Evolutionary conservation across 1,140 invertebrate genomes (phyloP).

Genomic region (Halictus rubicundus): DNA sequence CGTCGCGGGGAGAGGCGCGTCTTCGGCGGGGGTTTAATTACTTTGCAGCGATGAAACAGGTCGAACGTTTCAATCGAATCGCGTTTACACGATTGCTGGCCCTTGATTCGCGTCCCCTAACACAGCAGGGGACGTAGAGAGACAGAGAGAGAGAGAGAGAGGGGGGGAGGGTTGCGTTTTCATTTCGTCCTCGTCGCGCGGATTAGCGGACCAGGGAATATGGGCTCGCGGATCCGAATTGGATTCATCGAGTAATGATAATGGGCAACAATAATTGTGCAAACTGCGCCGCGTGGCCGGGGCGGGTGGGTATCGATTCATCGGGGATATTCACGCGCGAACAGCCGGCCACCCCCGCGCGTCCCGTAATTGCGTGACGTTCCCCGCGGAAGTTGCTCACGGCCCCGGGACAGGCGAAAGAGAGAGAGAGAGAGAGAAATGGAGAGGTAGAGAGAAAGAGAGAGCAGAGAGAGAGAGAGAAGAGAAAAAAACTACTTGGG

Average conservation of each 20-base stretch:
- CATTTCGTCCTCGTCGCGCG: constrained; percentile 26
- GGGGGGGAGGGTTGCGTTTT: not conserved
- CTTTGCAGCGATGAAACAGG: not conserved
- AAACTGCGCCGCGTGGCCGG: constrained; percentile 15
- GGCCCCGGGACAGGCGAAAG: not conserved
- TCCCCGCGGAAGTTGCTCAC: not conserved
- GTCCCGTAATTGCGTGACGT: not conserved
- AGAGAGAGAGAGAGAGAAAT: not conserved
- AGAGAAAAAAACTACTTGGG: constrained; percentile 6
- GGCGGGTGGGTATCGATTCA: constrained; percentile 25
- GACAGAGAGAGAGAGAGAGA: too few relatives aligned
- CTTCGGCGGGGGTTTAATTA: not conserved
- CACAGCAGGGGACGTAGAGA: not conserved
- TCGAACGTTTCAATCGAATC: constrained; percentile 9
- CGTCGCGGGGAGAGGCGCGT: too few relatives aligned
- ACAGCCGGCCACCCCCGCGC: not conserved
- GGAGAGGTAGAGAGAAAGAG: not conserved
- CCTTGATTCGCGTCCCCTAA: constrained; percentile 24
- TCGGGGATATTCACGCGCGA: constrained; percentile 21
- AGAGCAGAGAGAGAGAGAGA: not conserved
- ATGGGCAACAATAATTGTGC: constrained; percentile 38
- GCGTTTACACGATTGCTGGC: not conserved
- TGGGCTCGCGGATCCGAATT: constrained; percentile 18
- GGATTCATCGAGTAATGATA: constrained; percentile 40
- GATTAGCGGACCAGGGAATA: constrained; percentile 34